Evolutionary conservation across 2,113 vertebrate genomes (phyloP), one percentile per base, ranked within the genome.

Genomic region (Copsychus sechellarum): DNA sequence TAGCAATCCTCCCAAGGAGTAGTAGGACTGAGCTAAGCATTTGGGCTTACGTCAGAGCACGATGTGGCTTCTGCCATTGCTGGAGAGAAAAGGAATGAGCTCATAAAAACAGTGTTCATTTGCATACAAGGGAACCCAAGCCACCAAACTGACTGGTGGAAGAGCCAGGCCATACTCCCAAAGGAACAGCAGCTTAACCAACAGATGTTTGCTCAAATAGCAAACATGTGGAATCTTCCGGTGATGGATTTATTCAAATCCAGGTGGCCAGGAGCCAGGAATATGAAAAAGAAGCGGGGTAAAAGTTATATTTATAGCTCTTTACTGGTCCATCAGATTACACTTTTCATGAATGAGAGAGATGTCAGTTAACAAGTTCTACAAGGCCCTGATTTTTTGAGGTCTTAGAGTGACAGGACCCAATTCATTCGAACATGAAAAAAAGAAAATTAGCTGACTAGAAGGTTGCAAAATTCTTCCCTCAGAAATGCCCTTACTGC

Each of bases 241-340:
- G 89, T 96, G 93, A 95, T 95, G 92, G 95, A 96, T 96, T 96
- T 96, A 90, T 96, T 95, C 94, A 96, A 94, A 93, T 96, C 91
- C 90, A 95, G 85, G 88, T 96, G 93, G 95, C 93, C 66, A 76
- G 45, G 18, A 83, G 95, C 91, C 96, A 96, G 92, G 26, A 94
- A 92, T 94, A 95, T 74, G 81, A 92, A 90, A 94, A 94, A 87
- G 64, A 70, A 74, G 38, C 42, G 57, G 69, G 69, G 74, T 80
- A 90, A 90, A 95, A 88, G 51, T 64, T 88, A 15, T 91, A 88
- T 95, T 95, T 96, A 92, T 95, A 90, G 82, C 58, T 85, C 43
- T 90, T 92, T 88, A 88, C 67, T 92, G 70, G 66, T 45, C 78
- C 50, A 87, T 38, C n/a, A 95, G 78, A 95, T 95, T 82, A 76